These are phyloP conservation scores for Hipposideros armiger DNA, from an alignment of 2,113 vertebrate species.

Conservation along the genomic window DNA sequence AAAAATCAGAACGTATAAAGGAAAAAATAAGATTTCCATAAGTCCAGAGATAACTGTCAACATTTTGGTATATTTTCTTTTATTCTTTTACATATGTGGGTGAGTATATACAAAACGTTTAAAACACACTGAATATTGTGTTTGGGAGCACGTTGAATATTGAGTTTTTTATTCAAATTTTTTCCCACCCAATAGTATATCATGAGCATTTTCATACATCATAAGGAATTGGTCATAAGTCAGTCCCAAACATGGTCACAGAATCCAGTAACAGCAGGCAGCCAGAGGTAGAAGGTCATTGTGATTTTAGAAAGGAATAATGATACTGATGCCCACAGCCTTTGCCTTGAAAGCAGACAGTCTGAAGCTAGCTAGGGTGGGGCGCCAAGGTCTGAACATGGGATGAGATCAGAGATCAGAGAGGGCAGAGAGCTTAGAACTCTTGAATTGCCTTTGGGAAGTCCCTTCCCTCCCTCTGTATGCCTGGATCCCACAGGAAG, in stretches of 20 bases:
- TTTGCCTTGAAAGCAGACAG: not conserved
- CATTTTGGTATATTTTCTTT: conserved; percentile 2
- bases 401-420: not conserved
- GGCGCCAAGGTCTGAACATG: not conserved
- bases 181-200: not conserved
- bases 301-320: not conserved
- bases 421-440: not conserved
- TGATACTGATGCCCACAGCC: not conserved
- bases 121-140: too few species aligned
- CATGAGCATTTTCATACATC: not conserved
- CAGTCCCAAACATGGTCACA: not conserved
- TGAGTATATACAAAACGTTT: not conserved
- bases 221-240: not conserved
- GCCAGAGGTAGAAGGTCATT: not conserved
- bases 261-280: not conserved
- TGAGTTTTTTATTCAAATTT: not conserved
- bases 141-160: not conserved
- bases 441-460: not conserved
- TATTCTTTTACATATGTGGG: not conserved
- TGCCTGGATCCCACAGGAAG: not conserved
- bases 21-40: not conserved
- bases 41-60: not conserved
- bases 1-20: not conserved
- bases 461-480: not conserved
- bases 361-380: not conserved